These are phyloP conservation scores for Steinernema hermaphroditum DNA, from an alignment of 2,888 invertebrate species.

Conservation along the genomic window DNA sequence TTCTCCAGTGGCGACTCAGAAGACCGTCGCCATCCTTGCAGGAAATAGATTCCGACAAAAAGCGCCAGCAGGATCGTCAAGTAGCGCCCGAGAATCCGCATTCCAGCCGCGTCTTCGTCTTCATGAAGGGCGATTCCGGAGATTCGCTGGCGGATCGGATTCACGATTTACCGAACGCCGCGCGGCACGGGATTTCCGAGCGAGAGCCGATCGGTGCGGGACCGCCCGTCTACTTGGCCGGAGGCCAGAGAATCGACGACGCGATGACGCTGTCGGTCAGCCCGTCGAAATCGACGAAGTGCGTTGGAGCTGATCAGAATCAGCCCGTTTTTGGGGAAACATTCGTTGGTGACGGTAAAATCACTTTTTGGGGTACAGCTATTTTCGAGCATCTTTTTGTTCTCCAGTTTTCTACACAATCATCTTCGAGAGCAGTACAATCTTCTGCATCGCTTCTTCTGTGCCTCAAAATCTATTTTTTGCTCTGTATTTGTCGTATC, in stretches of 20 bases:
- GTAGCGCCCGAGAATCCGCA: background rate
- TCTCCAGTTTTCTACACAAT: too few species aligned
- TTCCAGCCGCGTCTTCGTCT: background rate
- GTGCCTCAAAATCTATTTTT: background rate
- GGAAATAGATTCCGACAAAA: background rate
- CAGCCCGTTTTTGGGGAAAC: too few species aligned
- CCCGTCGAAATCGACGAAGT: too few species aligned
- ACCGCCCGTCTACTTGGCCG: background rate
- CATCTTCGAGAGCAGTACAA: too few species aligned
- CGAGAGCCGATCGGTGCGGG: background rate
- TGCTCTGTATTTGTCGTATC: too few species aligned
- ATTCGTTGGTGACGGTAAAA: too few species aligned
- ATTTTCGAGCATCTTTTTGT: too few species aligned
- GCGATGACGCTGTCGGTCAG: constrained; percentile 1
- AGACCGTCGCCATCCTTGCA: background rate
- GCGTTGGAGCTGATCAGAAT: too few species aligned
- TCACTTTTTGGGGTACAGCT: too few species aligned
- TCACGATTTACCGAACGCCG: background rate
- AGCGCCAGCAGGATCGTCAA: background rate
- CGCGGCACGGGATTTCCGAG: background rate
- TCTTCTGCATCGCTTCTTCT: too few species aligned
- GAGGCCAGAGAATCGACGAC: background rate
- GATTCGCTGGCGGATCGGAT: background rate
- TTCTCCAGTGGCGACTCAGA: background rate
- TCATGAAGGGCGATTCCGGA: background rate